Percentiles rank a stretch among this genome's conserved stretches.
phyloP scores from a whole-genome alignment of 2,797 vertebrate species.

The Leucoraja ocellata region DNA sequence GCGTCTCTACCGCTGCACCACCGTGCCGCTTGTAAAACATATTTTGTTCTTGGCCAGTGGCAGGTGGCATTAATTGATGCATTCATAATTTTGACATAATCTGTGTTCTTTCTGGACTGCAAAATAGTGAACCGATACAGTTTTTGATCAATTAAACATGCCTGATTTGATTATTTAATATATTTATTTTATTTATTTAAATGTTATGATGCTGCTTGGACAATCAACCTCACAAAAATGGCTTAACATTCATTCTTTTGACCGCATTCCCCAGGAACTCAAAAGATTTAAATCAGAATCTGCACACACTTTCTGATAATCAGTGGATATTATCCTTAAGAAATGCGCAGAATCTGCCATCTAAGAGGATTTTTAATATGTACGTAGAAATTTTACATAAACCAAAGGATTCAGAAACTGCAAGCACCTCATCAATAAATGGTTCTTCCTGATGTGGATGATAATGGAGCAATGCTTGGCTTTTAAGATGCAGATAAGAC shows the following conservation, averaged over 20 bases:
- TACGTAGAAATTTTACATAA: neutral
- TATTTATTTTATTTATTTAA: neutral
- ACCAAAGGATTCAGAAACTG: neutral
- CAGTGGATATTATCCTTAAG: neutral
- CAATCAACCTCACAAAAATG: neutral
- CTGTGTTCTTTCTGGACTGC: neutral
- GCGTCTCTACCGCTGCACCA: no score
- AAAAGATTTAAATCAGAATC: neutral
- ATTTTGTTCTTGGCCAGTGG: neutral
- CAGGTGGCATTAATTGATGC: neutral
- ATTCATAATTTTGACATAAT: neutral
- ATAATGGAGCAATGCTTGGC: neutral
- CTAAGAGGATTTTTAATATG: neutral
- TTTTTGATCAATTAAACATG: neutral
- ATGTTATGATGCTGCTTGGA: neutral
- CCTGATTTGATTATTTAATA: neutral
- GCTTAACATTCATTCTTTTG: neutral
- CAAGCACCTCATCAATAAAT: neutral
- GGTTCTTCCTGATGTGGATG: neutral
- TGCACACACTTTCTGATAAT: conserved; percentile 3
- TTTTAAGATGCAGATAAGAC: neutral
- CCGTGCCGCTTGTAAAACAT: neutral
- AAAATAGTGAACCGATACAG: neutral
- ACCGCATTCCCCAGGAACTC: neutral
- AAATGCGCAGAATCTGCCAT: neutral